phyloP scores from a whole-genome alignment of 2,113 vertebrate genomes.

The Ammodytes marinus region DNA sequence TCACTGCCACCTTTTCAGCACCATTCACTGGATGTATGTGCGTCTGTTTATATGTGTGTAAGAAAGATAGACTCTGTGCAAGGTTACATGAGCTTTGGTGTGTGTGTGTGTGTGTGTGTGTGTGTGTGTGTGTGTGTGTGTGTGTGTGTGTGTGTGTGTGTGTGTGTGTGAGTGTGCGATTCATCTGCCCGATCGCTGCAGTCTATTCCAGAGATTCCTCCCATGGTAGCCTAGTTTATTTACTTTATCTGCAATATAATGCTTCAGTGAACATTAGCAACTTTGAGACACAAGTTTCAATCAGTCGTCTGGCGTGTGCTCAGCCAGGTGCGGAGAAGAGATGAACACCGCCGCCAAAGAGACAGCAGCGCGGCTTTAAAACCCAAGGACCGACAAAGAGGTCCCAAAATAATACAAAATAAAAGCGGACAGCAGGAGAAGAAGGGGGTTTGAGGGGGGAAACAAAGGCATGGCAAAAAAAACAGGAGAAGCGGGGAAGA shows the following conservation, averaged over 20 bases:
- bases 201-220: constrained; percentile 92
- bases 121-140: constrained; percentile 26
- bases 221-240: constrained; percentile 95
- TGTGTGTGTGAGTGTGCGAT: constrained; percentile 25
- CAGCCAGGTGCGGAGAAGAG: constrained; percentile 76
- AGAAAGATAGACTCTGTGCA: constrained; percentile 19
- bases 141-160: constrained; percentile 2
- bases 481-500: constrained; percentile 45
- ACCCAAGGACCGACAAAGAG: constrained; percentile 67
- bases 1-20: constrained; percentile 61
- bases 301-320: constrained; percentile 84
- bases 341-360: constrained; percentile 65
- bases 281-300: constrained; percentile 93
- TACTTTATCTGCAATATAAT: constrained; percentile 98
- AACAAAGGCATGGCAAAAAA: constrained; percentile 48
- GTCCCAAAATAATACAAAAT: constrained; percentile 72
- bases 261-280: constrained; percentile 95
- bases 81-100: not conserved
- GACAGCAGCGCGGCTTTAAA: constrained; percentile 47
- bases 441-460: constrained; percentile 30
- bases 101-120: not conserved
- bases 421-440: constrained; percentile 67
- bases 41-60: constrained; percentile 49
- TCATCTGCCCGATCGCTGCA: constrained; percentile 89
- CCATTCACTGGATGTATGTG: constrained; percentile 37